These are phyloP conservation scores for Heliothis virescens DNA, from an alignment of 1,140 invertebrate genomes.

Conservation along the genomic window DNA sequence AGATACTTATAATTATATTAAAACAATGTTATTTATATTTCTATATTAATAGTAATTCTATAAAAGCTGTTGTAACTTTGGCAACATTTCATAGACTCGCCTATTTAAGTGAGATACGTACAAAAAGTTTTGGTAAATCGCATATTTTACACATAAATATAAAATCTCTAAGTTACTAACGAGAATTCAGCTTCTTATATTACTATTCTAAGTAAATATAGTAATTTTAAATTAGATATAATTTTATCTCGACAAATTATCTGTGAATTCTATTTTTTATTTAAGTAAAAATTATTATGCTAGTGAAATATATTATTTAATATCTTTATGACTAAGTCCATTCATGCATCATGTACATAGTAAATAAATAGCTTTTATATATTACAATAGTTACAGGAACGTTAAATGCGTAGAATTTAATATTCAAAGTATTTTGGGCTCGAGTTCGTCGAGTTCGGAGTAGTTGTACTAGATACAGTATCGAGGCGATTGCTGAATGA, in stretches of 20 bases:
- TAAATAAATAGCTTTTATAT: background rate
- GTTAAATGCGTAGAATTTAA: conserved; percentile 46
- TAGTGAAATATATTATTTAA: conserved; percentile 35
- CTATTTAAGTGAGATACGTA: conserved; percentile 36
- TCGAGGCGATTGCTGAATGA: conserved; percentile 35
- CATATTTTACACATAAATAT: conserved; percentile 16
- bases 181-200: conserved; percentile 9
- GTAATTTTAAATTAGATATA: conserved; percentile 30
- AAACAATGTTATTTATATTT: conserved; percentile 46
- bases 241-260: conserved; percentile 18
- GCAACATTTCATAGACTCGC: conserved; percentile 52
- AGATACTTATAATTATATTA: conserved; percentile 52
- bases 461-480: background rate
- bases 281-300: conserved; percentile 14
- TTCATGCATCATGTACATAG: conserved; percentile 13
- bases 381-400: conserved; percentile 43
- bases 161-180: conserved; percentile 38
- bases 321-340: conserved; percentile 29
- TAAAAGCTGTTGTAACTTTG: conserved; percentile 60
- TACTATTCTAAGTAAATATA: background rate
- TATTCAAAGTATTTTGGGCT: conserved; percentile 47
- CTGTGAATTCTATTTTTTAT: conserved; percentile 8
- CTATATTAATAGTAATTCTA: conserved; percentile 28
- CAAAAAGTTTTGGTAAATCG: conserved; percentile 32
- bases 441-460: conserved; percentile 21